phyloP scores from a whole-genome alignment of 1,140 invertebrate species.

The Vanessa tameamea region DNA sequence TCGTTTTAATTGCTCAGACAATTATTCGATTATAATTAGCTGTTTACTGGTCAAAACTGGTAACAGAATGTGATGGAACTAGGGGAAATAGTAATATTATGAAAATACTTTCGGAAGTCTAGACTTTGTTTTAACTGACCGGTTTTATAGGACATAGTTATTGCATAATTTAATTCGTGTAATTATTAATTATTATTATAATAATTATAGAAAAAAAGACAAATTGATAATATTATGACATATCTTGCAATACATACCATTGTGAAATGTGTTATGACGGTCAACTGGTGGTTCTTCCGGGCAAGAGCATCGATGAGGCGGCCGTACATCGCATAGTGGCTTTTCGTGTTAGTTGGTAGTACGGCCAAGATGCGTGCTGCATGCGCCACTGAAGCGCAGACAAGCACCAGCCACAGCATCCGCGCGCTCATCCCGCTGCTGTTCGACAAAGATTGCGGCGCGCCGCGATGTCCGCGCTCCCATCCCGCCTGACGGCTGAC shows the following conservation, averaged over 20 bases:
- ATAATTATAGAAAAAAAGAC: not conserved
- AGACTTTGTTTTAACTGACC: no score
- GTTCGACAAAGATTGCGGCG: slow-evolving; percentile 53
- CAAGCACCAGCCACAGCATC: slow-evolving; percentile 53
- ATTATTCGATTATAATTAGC: no score
- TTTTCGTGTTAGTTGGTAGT: slow-evolving; percentile 77
- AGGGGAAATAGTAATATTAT: no score
- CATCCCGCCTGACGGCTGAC: slow-evolving; percentile 15
- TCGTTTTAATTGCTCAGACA: no score
- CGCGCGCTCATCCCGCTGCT: slow-evolving; percentile 65
- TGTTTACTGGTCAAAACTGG: no score
- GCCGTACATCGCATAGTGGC: slow-evolving; percentile 79
- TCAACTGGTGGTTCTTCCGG: slow-evolving; percentile 84
- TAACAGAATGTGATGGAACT: no score
- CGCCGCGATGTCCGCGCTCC: slow-evolving; percentile 13
- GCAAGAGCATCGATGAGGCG: slow-evolving; percentile 83
- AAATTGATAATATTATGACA: not conserved
- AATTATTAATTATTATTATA: no score
- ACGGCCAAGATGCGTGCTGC: slow-evolving; percentile 71
- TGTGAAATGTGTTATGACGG: slow-evolving; percentile 85
- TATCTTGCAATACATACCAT: slow-evolving; percentile 60
- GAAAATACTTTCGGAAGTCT: no score
- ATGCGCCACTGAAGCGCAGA: slow-evolving; percentile 49
- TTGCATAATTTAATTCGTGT: not conserved
- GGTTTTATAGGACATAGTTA: not conserved